Evolutionary conservation across 2,113 vertebrate genomes (phyloP), one percentile per base, ranked within the genome.

Genomic region (Neoarius graeffei): DNA sequence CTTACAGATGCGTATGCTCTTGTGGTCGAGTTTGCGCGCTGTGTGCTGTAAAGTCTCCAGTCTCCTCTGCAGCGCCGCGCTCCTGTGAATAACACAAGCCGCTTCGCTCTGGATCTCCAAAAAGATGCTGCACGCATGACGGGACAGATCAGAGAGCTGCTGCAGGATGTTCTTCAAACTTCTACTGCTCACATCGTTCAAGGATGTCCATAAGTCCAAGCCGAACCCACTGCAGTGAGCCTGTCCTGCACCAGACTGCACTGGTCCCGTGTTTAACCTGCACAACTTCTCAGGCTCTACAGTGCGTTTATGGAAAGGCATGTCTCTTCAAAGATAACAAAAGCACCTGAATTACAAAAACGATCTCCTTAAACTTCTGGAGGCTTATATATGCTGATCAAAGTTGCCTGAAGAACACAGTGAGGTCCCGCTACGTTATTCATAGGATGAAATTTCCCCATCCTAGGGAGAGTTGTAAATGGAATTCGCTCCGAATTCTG

Each of bases 61-160:
- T 67, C 96, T 94, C 86, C 91, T 88, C 90, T 94, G 94, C 86
- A 96, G 93, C 85, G 87, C 93, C 50, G 91, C 91, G 87, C 95
- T 93, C 90, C 95, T 96, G 74, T 86, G 88, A 30, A 93, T 92
- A 57, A 97, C 89, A 71, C 92, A 90, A 64, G 93, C 92, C 79
- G 95, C 94, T 91, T 96, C 94, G 85, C 86, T 91, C 89, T 96
- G 94, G 84, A 97, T 94, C 92, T 95, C 95, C 66, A 92, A 91
- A 92, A 97, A 96, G 94, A 97, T 93, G 93, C 95, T 95, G 87
- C 94, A 92, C 25, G 96, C 96, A 88, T 95, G 95, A 89, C 94
- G 94, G 83, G 96, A 97, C 81, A 97, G 92, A 89, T 96, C 96
- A 79, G 96, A 96, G 83, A 97, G 96, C 93, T 97, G 96, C 85